Base-by-base conservation (phyloP, 2,888 invertebrate species). In the Leptinotarsa haldemani region DNA sequence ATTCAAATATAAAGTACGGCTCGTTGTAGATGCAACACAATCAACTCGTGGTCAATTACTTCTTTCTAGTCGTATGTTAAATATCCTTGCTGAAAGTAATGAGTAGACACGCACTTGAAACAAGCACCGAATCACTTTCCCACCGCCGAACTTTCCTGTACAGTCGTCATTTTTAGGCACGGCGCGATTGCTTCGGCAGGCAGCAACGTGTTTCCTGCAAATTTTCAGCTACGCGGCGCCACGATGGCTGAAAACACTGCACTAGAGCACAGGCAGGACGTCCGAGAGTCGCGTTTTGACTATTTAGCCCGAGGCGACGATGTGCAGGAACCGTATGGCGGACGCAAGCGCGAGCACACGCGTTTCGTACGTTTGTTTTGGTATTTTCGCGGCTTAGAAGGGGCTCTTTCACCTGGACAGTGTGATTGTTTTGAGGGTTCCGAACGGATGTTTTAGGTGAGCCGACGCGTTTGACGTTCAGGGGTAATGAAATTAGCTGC, bases 241-340 rank as follows among this genome's bases (percentile, higher is more conserved):
- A 22, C 65, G 65, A 65, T 47, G 66, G 47, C 66, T 13, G 20
- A 66, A 48, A 52, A 46, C 50, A n/a, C 66, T 25, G 50, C 66
- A 66, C 66, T 66, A 30, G 48, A 50, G 25, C 25, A 50, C 20
- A 25, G n/a, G 25, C 66, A 25, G 48, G 66, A 66, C 67, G 53
- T 22, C 66, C 48, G 25, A 52, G n/a, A 22, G 66, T n/a, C 52
- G 52, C 67, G 67, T 67, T 53, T 53, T 40, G 53, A 67, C 67
- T 47, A 52, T 47, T 66, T 40, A 18, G 52, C 67, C 40, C 46
- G 67, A 67, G 67, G 67, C 67, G 67, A 67, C 30, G 61, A 61
- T n/a, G 40, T 56, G 67, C 25, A 67, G 53, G 48, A 52, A 16
- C n/a, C 3, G 30, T 4, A 40, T 3, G 25, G 25, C 18, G 53